These are phyloP conservation scores for Clinocottus analis DNA, from an alignment of 2,113 vertebrate genomes.

Conservation along the genomic window DNA sequence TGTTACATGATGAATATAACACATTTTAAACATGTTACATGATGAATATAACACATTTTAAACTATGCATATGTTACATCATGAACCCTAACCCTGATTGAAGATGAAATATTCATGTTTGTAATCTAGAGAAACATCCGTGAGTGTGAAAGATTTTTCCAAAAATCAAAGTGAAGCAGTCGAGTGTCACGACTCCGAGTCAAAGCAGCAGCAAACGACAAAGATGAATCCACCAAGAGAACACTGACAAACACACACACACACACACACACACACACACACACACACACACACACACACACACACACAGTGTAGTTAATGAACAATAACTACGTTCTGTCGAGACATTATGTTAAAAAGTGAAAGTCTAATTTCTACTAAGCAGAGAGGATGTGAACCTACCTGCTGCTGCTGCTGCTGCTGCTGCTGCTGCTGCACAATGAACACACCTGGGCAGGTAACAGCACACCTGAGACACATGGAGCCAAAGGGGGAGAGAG, in stretches of 20 bases:
- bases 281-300: no score
- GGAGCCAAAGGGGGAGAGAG: conserved; percentile 31
- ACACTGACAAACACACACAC: no score
- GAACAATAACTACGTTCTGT: not conserved
- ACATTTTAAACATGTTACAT: no score
- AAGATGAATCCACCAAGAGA: no score
- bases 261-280: no score
- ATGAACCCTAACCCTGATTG: not conserved
- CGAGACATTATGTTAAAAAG: not conserved
- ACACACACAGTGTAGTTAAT: no score
- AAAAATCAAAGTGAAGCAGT: no score
- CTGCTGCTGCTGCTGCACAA: conserved; percentile 48
- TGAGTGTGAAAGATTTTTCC: no score
- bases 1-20: no score
- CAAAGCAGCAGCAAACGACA: no score
- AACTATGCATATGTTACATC: not conserved
- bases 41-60: no score
- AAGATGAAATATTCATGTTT: not conserved
- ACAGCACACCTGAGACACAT: conserved; percentile 53
- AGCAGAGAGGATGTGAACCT: conserved; percentile 26
- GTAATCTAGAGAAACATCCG: not conserved
- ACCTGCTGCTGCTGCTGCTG: conserved; percentile 58
- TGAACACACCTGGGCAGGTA: conserved; percentile 65
- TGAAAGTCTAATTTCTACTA: not conserved
- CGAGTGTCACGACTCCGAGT: no score